Percentiles rank a stretch among this genome's conserved stretches.
phyloP scores from a whole-genome alignment of 1,140 invertebrate genomes.

The Drosophila kikkawai region DNA sequence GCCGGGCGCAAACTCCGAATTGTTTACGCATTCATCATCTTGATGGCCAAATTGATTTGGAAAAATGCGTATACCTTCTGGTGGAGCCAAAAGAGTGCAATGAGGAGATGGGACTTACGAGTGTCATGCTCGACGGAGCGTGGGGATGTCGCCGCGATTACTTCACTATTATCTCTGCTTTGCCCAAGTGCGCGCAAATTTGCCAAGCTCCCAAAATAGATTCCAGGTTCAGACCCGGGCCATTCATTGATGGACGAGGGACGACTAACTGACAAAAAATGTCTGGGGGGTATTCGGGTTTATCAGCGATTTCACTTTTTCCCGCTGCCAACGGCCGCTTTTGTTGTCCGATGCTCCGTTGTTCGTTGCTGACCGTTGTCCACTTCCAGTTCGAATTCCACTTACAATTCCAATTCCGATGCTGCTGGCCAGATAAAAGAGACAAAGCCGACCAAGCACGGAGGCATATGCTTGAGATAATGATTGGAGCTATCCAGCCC shows the following conservation, averaged over 20 bases:
- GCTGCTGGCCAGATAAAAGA: constrained; percentile 43
- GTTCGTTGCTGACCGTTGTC: constrained; percentile 22
- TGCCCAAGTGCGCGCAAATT: constrained; percentile 44
- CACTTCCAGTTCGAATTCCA: constrained; percentile 19
- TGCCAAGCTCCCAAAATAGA: constrained; percentile 30
- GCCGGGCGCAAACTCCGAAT: constrained; percentile 37
- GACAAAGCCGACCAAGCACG: constrained; percentile 31
- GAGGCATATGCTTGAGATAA: constrained; percentile 41
- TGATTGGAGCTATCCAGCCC: neutral
- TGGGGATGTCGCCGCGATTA: constrained; percentile 19
- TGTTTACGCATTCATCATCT: constrained; percentile 60
- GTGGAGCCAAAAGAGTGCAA: constrained; percentile 3
- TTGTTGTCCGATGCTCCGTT: constrained; percentile 29
- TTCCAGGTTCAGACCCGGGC: constrained; percentile 27
- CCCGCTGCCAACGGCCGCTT: constrained; percentile 13
- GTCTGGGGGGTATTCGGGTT: constrained; percentile 44
- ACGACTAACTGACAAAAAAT: constrained; percentile 16
- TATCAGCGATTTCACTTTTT: constrained; percentile 81
- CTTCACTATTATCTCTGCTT: constrained; percentile 37
- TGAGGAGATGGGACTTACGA: constrained; percentile 53
- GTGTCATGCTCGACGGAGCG: constrained; percentile 60
- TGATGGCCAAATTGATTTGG: constrained; percentile 67
- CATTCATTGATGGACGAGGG: constrained; percentile 36
- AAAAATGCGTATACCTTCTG: constrained; percentile 39
- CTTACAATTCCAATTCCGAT: constrained; percentile 41